These are phyloP conservation scores for Apamea monoglypha DNA, from an alignment of 2,888 invertebrate species.

Conservation along the genomic window DNA sequence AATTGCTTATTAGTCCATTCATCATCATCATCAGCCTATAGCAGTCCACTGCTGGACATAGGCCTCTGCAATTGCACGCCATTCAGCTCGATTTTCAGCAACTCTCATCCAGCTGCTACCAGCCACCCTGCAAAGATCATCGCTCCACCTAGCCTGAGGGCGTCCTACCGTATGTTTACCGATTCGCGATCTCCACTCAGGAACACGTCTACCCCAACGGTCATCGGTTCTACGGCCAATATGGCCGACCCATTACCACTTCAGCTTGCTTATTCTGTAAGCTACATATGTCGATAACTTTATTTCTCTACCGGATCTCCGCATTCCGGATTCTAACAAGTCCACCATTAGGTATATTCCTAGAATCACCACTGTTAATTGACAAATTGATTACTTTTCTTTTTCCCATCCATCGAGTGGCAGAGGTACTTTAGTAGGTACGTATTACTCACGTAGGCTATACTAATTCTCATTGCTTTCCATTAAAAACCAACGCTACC, in stretches of 20 bases:
- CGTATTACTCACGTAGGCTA: background rate
- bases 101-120: background rate
- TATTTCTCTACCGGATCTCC: background rate
- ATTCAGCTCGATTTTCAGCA: background rate
- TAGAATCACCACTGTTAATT: background rate
- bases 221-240: background rate
- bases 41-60: too few species aligned
- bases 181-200: background rate
- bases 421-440: background rate
- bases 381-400: background rate
- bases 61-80: too few species aligned
- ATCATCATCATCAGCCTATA: too few species aligned
- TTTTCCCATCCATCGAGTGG: background rate
- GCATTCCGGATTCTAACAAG: background rate
- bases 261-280: background rate
- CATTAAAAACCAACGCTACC: conserved; percentile 21
- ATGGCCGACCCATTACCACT: background rate
- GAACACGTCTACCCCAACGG: background rate
- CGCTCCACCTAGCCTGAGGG: background rate
- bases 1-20: background rate
- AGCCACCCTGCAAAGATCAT: background rate
- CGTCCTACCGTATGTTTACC: background rate
- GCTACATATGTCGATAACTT: background rate
- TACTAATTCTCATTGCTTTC: conserved; percentile 11
- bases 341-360: background rate